phyloP scores from a whole-genome alignment of 2,113 vertebrate species.

The Seriola rivoliana region DNA sequence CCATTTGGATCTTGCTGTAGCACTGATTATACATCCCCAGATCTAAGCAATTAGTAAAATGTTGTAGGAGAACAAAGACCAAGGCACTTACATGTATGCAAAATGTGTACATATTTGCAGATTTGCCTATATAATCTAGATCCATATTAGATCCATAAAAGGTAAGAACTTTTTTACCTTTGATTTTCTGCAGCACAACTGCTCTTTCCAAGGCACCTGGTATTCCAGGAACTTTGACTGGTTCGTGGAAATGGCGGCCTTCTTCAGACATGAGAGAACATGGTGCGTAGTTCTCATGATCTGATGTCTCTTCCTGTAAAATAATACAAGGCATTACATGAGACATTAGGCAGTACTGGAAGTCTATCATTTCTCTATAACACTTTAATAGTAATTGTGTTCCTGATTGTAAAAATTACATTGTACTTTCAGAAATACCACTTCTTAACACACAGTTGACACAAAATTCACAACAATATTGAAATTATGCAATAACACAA shows the following conservation, averaged over 20 bases:
- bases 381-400: no score
- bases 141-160: background rate
- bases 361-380: background rate
- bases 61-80: no score
- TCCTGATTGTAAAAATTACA: no score
- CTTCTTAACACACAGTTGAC: no score
- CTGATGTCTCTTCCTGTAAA: slow-evolving; percentile 44
- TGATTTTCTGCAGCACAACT: slow-evolving; percentile 64
- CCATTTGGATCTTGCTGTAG: no score
- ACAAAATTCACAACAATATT: no score
- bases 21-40: no score
- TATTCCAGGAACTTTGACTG: slow-evolving; percentile 65
- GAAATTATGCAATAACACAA: no score
- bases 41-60: no score
- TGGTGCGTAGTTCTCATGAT: slow-evolving; percentile 64
- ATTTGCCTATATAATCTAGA: background rate
- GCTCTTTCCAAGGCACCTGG: slow-evolving; percentile 58
- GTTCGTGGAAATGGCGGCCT: slow-evolving; percentile 60
- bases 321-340: background rate
- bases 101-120: background rate
- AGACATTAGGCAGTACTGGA: background rate
- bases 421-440: no score
- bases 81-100: background rate
- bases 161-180: slow-evolving; percentile 27
- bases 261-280: slow-evolving; percentile 41